Evolutionary conservation across 1,140 invertebrate species (phyloP).

Genomic region (silkworm (Bombyx mori)): DNA sequence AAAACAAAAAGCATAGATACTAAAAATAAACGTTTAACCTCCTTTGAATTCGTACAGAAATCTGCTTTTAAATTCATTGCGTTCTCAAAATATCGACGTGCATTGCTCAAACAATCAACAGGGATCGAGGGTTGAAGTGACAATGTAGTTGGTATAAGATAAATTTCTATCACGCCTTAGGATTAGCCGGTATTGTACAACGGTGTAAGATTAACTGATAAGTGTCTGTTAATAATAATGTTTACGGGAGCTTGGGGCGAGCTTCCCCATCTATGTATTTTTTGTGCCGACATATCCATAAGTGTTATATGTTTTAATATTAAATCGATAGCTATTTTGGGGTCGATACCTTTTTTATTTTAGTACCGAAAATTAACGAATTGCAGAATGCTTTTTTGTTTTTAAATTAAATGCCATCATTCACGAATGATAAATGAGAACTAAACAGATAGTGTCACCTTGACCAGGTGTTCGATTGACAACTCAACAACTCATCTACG

Average conservation of each 20-base stretch:
- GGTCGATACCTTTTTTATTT: background rate
- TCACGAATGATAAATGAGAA: too few species aligned
- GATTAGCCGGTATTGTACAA: slow-evolving; percentile 62
- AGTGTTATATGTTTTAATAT: too few species aligned
- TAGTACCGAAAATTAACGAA: background rate
- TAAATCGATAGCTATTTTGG: background rate
- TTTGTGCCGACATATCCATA: background rate
- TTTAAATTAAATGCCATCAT: background rate
- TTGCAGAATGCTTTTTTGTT: background rate
- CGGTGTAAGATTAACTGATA: slow-evolving; percentile 69
- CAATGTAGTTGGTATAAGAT: slow-evolving; percentile 56
- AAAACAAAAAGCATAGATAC: too few species aligned
- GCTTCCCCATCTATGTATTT: slow-evolving; percentile 1
- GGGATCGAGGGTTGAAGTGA: slow-evolving; percentile 35
- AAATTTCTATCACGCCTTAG: slow-evolving; percentile 64
- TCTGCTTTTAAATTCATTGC: slow-evolving; percentile 3
- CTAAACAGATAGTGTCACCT: too few species aligned
- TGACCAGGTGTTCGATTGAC: too few species aligned
- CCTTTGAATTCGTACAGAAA: too few species aligned
- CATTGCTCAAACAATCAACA: slow-evolving; percentile 3
- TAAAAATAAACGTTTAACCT: too few species aligned
- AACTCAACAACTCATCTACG: too few species aligned
- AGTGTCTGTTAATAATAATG: slow-evolving; percentile 67
- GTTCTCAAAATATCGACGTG: background rate
- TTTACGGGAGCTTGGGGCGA: slow-evolving; percentile 30